Base-by-base conservation (phyloP, 2,797 vertebrate species). In the Cryptoprocta ferox region DNA sequence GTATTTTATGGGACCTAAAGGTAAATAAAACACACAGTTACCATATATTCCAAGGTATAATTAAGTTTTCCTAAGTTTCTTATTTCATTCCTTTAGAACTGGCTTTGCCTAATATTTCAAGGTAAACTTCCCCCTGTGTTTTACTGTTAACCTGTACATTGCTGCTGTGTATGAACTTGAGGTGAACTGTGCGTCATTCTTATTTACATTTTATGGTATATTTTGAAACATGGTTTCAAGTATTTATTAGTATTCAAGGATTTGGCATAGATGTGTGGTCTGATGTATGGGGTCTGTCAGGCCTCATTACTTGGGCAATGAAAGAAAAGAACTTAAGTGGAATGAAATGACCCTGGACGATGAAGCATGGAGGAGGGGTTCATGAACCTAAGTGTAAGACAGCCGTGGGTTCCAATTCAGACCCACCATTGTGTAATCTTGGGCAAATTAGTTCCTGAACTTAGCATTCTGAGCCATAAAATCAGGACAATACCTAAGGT, bases 171-270 rank as follows among this genome's bases (percentile, higher is more conserved):
- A 1, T 98, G 98, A 98, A 98, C 98, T 96, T 88, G n/a, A 95
- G 39, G 93, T 98, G 98, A 99, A 98, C 98, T 63, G 0, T 92
- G 97, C 32, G 96, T 98, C 98, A 98, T 98, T 98, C 97, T 96
- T 32, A 5, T 59, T 98, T 97, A 98, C 65, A 95, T 98, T 98
- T 99, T 98, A 98, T 98, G 89, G 91, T 87, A 93, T 96, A 98
- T 98, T 98, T 98, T 98, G 97, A 98, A 98, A 98, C 97, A 98
- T 35, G 95, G 96, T 97, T 98, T 96, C 97, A 97, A 95, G 96
- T 97, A 97, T 97, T 98, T 97, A 98, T 97, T 98, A 97, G 97
- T 98, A 95, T 97, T 98, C 95, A 97, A 97, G 95, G 98, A 96
- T 93, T 98, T 98, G 97, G 98, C 97, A 95, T 68, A 87, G 95